These are phyloP conservation scores for Pseudomyrmex pallidus DNA, from an alignment of 1,140 invertebrate species.

Conservation along the genomic window DNA sequence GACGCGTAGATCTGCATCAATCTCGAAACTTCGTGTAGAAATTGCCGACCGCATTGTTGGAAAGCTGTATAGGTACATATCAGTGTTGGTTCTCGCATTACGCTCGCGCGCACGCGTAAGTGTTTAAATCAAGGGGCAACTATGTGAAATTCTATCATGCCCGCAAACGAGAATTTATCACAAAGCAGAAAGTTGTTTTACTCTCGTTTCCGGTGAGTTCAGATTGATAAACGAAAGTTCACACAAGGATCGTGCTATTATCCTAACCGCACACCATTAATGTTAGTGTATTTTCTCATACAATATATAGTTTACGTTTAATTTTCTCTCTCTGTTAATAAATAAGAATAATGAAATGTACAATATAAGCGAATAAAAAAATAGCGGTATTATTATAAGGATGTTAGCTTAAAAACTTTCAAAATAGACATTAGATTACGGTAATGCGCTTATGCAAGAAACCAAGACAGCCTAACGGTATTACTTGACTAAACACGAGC, in stretches of 20 bases:
- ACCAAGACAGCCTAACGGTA: constrained; percentile 15
- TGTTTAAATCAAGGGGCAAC: constrained; percentile 29
- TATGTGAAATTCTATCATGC: constrained; percentile 19
- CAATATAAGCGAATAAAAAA: background rate
- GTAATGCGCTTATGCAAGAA: constrained; percentile 25
- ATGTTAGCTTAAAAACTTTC: background rate
- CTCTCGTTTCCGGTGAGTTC: constrained; percentile 3
- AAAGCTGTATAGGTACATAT: background rate
- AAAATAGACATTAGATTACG: constrained; percentile 7
- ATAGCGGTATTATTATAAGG: background rate
- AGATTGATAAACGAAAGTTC: constrained; percentile 5
- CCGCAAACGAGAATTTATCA: constrained; percentile 17
- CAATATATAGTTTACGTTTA: background rate
- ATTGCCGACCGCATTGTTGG: background rate
- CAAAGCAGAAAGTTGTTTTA: constrained; percentile 37
- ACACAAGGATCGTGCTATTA: background rate
- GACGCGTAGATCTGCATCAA: background rate
- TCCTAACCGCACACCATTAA: background rate
- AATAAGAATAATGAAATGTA: background rate
- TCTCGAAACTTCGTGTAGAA: background rate
- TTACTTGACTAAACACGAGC: constrained; percentile 22
- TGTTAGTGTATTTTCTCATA: too few species aligned
- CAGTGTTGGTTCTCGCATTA: background rate
- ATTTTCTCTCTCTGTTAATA: background rate
- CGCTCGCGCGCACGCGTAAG: background rate